Conservation (phyloP, 1,140 invertebrate genomes). For the Orchestia grillus region DNA sequence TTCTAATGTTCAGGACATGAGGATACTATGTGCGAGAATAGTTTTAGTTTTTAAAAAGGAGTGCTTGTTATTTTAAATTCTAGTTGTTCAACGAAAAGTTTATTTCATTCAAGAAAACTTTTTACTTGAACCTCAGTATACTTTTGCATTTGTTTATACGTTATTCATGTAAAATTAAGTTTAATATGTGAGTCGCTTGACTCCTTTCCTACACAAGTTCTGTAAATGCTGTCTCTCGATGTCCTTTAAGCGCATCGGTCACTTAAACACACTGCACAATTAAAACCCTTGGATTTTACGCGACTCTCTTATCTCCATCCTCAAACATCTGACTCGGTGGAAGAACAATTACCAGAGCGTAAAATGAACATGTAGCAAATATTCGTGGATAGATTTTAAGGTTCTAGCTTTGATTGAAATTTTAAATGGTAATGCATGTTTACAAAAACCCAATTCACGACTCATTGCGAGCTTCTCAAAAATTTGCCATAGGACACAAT, state of each 20-base stretch:
- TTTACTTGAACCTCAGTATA: not conserved
- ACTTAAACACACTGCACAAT: not conserved
- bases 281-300: not conserved
- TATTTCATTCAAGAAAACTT: not conserved
- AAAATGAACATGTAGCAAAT: not conserved
- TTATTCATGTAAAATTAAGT: not conserved
- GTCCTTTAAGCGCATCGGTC: too few relatives aligned
- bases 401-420: not conserved
- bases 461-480: not conserved
- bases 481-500: not conserved
- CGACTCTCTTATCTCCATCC: not conserved
- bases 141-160: not conserved
- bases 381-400: too few relatives aligned
- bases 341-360: not conserved
- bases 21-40: too few relatives aligned
- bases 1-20: not conserved
- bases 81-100: not conserved
- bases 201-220: too few relatives aligned
- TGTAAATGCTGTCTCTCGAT: too few relatives aligned
- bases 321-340: not conserved
- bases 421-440: not conserved
- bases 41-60: not conserved
- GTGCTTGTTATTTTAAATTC: not conserved
- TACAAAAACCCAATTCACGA: not conserved
- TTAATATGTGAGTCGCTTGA: too few relatives aligned